Base-by-base conservation (phyloP, 2,888 invertebrate genomes). In the Strigamia transsilvanica region DNA sequence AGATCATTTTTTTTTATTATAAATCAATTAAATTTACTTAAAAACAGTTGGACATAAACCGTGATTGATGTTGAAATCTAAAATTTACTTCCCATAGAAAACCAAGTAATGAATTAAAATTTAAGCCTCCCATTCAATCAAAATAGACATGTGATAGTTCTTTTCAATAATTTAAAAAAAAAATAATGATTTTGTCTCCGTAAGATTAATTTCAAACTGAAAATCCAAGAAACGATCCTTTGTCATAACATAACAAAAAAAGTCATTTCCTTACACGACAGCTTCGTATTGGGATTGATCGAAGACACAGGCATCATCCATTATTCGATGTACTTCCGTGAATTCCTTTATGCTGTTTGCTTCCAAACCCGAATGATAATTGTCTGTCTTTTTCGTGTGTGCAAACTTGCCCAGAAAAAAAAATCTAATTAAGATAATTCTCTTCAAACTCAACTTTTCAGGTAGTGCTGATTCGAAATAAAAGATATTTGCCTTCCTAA, bases 291-390 rank as follows among this genome's bases (percentile, higher is more conserved):
- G 3, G 6, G 23, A 66, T n/a, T 66, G 61, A 66, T 66, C 18
- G 61, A 66, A 66, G 13, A 3, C 23, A 18, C 61, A 5, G 10
- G 6, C 21, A 66, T 15, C 27, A 73, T 73, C 27, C 12, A 73
- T 73, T 73, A 73, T 73, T 73, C 32, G 27, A 27, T 73, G 73
- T 73, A 27, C 73, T 73, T 73, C 32, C 73, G 73, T 73, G 23
- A 32, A 32, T 73, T 73, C 12, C 5, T 73, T 73, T 13, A 10
- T 73, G 51, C n/a, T 18, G 6, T 18, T 51, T 15, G n/a, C 51
- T 51, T 51, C n/a, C 51, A 15, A 13, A 51, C 7, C 18, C 51
- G 12, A 51, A 51, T 51, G 51, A 51, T 51, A 18, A 51, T 51
- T 51, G 73, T 73, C n/a, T 73, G 73, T 15, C 32, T 27, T 23